Evolutionary conservation across 2,888 invertebrate species (phyloP).

Genomic region (Lepidocyrtinus sp.): DNA sequence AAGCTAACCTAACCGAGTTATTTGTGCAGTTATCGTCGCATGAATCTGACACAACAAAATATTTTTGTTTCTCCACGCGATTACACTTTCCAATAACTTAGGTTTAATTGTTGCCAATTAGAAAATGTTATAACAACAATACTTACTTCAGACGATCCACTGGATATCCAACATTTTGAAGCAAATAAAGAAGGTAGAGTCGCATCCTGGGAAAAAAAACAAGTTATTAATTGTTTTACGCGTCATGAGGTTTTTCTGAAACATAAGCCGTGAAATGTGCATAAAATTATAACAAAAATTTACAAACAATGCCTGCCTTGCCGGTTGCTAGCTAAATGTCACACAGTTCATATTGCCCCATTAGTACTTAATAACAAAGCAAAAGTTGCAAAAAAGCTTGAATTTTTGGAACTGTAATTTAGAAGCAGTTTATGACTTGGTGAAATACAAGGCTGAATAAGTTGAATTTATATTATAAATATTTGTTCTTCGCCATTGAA

Average conservation of each 20-base stretch:
- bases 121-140: too few species aligned
- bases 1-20: too few species aligned
- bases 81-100: too few species aligned
- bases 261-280: background rate
- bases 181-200: slow-evolving; percentile 65
- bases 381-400: background rate
- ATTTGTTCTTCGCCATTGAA: background rate
- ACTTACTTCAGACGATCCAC: slow-evolving; percentile 67
- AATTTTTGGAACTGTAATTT: too few species aligned
- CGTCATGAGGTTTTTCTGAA: background rate
- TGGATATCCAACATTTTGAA: slow-evolving; percentile 64
- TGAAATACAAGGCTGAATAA: background rate
- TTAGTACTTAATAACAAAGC: background rate
- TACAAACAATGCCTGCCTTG: too few species aligned
- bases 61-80: too few species aligned
- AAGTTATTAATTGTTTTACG: slow-evolving; percentile 5
- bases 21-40: background rate
- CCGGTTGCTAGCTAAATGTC: too few species aligned
- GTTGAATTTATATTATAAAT: background rate
- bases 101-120: too few species aligned
- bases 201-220: slow-evolving; percentile 58
- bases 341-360: background rate
- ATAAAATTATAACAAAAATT: background rate
- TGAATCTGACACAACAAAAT: background rate
- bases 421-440: too few species aligned